These are phyloP conservation scores for Apis cerana DNA, from an alignment of 1,140 invertebrate species.

Conservation along the genomic window DNA sequence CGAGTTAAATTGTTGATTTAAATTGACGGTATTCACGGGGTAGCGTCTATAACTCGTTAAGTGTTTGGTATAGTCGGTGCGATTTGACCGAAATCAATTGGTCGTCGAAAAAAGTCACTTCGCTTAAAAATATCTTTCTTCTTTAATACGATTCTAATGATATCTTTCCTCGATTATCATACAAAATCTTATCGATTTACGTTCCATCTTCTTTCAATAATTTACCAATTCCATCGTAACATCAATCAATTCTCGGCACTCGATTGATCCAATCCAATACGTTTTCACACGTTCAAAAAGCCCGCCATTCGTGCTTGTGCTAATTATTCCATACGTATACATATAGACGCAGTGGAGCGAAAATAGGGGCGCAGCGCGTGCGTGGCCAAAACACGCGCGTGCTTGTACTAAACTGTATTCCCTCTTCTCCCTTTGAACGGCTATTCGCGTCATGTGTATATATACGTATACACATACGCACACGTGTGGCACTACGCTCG, in stretches of 20 bases:
- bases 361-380: constrained; percentile 3
- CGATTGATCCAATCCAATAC: neutral
- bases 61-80: neutral
- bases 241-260: neutral
- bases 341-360: neutral
- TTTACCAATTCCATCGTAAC: no score
- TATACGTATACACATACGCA: neutral
- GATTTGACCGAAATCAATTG: neutral
- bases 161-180: no score
- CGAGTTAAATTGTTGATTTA: neutral
- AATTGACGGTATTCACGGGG: neutral
- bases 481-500: neutral
- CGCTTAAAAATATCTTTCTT: no score
- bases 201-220: no score
- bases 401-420: neutral
- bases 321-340: constrained; percentile 13
- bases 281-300: neutral
- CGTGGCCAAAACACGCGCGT: constrained; percentile 12
- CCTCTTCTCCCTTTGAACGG: neutral
- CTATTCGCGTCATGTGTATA: neutral
- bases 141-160: no score
- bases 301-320: neutral
- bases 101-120: neutral
- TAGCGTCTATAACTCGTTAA: neutral
- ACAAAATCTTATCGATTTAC: no score